phyloP scores from a whole-genome alignment of 2,797 vertebrate species.

The Sciurus vulgaris region DNA sequence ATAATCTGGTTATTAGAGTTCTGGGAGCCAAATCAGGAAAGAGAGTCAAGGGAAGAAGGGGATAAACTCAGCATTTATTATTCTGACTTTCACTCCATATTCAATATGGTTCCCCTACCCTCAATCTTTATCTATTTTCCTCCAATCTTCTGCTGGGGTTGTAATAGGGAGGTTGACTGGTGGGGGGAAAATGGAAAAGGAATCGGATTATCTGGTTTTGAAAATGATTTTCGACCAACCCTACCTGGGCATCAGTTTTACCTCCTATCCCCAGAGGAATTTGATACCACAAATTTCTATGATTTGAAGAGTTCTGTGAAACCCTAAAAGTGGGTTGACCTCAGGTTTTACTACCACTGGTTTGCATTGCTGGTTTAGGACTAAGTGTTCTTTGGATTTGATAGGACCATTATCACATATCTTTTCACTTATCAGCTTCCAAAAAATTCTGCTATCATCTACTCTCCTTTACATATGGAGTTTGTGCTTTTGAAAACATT shows the following conservation, averaged over 20 bases:
- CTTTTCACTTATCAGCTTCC: too few relatives aligned
- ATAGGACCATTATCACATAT: too few relatives aligned
- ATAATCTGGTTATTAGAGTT: neutral
- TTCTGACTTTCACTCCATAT: neutral
- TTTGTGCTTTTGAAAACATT: too few relatives aligned
- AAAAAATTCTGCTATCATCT: too few relatives aligned
- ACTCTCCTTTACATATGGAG: too few relatives aligned
- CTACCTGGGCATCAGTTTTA: neutral
- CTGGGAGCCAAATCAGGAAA: slow-evolving; percentile 2
- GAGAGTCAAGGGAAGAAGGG: neutral
- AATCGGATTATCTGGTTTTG: slow-evolving; percentile 1
- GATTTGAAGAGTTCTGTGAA: too few relatives aligned
- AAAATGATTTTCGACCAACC: slow-evolving; percentile 12
- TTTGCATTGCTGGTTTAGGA: too few relatives aligned
- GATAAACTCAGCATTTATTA: neutral
- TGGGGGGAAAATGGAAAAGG: neutral
- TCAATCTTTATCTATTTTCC: neutral
- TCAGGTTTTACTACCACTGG: too few relatives aligned
- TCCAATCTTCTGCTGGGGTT: neutral
- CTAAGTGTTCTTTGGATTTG: too few relatives aligned
- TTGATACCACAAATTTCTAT: neutral
- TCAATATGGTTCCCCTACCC: neutral
- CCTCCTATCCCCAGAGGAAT: neutral
- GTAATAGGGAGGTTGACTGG: neutral
- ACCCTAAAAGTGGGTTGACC: too few relatives aligned